Conservation (phyloP, 1,140 invertebrate species). For the Leptinotarsa defecta region DNA sequence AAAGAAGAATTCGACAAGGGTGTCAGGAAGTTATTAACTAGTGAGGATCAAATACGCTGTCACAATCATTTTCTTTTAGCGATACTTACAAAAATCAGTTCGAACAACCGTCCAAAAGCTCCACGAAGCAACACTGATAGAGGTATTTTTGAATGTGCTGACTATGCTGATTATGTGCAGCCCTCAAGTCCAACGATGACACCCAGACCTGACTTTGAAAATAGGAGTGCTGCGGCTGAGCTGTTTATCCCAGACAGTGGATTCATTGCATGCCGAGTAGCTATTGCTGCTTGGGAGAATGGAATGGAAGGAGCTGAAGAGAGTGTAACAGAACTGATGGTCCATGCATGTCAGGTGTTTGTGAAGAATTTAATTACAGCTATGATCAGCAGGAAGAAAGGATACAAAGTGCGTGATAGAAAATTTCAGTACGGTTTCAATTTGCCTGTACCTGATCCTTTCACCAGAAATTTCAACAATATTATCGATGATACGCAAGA, state of each 20-base stretch:
- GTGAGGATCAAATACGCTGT: conserved; percentile 48
- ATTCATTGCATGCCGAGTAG: conserved; percentile 48
- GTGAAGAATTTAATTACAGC: conserved; percentile 62
- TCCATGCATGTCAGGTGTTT: conserved; percentile 54
- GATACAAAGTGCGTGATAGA: conserved; percentile 61
- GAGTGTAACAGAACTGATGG: conserved; percentile 47
- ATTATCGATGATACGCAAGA: conserved; percentile 47
- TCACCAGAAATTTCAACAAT: conserved; percentile 58
- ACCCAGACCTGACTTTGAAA: conserved; percentile 43
- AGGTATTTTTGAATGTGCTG: conserved; percentile 38
- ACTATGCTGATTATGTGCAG: conserved; percentile 46
- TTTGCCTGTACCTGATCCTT: conserved; percentile 61
- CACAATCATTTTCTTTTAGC: conserved; percentile 51
- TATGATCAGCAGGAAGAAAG: conserved; percentile 59
- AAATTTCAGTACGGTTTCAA: conserved; percentile 62
- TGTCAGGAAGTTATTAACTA: conserved; percentile 45
- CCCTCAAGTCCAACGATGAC: conserved; percentile 39
- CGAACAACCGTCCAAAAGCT: conserved; percentile 30
- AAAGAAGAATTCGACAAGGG: conserved; percentile 48
- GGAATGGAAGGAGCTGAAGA: conserved; percentile 48
- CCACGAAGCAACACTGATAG: conserved; percentile 33
- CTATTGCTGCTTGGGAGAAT: conserved; percentile 51
- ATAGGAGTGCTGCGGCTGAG: conserved; percentile 47
- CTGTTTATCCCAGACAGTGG: conserved; percentile 49
- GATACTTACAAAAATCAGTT: conserved; percentile 40